phyloP scores from a whole-genome alignment of 1,140 invertebrate species.

The Conus betulinus region DNA sequence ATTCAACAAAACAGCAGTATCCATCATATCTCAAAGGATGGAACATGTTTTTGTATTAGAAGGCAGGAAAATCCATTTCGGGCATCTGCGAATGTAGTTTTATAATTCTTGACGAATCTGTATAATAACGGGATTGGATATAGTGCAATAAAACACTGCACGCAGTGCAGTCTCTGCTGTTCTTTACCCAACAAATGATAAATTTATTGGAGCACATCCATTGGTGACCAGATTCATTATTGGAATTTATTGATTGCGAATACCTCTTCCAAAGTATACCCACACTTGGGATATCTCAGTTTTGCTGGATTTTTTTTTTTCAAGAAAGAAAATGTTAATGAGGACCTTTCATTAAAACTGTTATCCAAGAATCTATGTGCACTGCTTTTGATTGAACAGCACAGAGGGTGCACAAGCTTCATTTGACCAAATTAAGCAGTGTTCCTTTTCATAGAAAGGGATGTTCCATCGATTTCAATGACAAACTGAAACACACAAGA shows the following conservation, averaged over 20 bases:
- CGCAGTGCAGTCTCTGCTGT: background rate
- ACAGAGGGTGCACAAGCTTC: background rate
- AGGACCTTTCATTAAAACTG: background rate
- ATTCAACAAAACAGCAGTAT: background rate
- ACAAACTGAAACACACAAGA: background rate
- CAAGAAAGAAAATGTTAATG: background rate
- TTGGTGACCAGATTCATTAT: background rate
- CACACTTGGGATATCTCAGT: background rate
- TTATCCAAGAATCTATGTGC: background rate
- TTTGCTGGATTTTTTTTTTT: background rate
- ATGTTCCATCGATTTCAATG: background rate
- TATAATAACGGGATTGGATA: background rate
- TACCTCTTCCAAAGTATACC: background rate
- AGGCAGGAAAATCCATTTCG: background rate
- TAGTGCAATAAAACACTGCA: conserved; percentile 5
- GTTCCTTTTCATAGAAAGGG: background rate
- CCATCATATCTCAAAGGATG: background rate
- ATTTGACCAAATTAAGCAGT: background rate
- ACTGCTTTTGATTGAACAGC: background rate
- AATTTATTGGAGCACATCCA: background rate
- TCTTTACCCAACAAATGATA: background rate
- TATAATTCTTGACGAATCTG: background rate
- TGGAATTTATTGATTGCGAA: background rate
- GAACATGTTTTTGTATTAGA: background rate
- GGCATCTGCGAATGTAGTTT: background rate